Percentiles rank a stretch among this genome's conserved stretches.
phyloP scores from a whole-genome alignment of 2,888 invertebrate genomes.

The Ctenicera cuprea region DNA sequence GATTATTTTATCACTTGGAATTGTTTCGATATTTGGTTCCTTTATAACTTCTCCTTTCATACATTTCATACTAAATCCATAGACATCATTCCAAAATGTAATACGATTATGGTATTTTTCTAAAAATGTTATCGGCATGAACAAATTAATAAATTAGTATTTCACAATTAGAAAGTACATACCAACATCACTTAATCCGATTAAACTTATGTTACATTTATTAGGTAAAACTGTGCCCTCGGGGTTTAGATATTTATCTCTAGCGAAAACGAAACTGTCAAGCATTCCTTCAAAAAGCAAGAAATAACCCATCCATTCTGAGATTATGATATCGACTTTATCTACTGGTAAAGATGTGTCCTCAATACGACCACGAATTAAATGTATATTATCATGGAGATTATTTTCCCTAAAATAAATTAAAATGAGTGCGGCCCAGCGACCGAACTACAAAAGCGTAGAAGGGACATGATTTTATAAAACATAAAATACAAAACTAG shows the following conservation, averaged over 20 bases:
- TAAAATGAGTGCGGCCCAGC: no score
- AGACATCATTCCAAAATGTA: conserved; percentile 94
- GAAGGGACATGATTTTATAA: no score
- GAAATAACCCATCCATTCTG: conserved; percentile 99
- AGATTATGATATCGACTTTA: conserved; percentile 93
- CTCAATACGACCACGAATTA: conserved; percentile 91
- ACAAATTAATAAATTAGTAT: not conserved
- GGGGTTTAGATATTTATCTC: conserved; percentile 86
- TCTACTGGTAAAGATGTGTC: conserved; percentile 84
- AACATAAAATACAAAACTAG: no score
- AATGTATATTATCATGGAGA: conserved; percentile 80
- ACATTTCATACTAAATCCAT: conserved; percentile 94
- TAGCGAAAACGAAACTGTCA: conserved; percentile 92
- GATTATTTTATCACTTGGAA: conserved; percentile 79
- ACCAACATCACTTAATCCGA: conserved; percentile 86
- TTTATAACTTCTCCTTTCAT: conserved; percentile 89
- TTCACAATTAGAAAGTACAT: conserved; percentile 55
- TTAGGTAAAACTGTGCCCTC: conserved; percentile 90
- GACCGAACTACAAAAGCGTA: no score
- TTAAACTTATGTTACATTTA: conserved; percentile 86
- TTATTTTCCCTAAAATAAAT: conserved; percentile 67
- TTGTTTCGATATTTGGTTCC: conserved; percentile 84
- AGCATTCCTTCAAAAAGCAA: conserved; percentile 97
- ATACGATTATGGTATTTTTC: conserved; percentile 84
- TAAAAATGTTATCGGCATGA: conserved; percentile 57